Percentiles rank a stretch among this genome's conserved stretches.
phyloP scores from a whole-genome alignment of 1,140 invertebrate species.

The Penaeus japonicus region DNA sequence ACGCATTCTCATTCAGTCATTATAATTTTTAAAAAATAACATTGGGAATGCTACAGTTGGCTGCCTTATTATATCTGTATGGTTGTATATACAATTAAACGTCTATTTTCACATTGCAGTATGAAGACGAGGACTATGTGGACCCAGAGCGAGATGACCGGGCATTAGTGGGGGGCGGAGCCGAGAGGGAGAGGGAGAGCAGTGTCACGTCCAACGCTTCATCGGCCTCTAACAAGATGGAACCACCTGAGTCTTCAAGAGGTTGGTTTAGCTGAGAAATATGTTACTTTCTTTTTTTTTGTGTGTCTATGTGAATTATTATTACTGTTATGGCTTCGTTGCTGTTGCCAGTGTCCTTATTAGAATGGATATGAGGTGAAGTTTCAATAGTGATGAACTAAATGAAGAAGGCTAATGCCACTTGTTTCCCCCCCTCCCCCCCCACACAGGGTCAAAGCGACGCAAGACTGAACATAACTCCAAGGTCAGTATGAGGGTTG shows the following conservation, averaged over 20 bases:
- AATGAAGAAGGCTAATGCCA: too few species aligned
- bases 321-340: too few species aligned
- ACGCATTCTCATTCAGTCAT: too few species aligned
- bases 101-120: neutral
- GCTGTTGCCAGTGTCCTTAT: too few species aligned
- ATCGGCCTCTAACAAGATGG: constrained; percentile 61
- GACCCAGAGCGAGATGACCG: constrained; percentile 31
- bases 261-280: neutral
- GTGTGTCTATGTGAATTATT: too few species aligned
- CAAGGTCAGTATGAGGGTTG: constrained; percentile 4
- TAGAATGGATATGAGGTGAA: too few species aligned
- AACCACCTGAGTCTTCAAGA: constrained; percentile 58
- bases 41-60: too few species aligned
- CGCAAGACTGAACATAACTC: neutral
- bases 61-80: too few species aligned
- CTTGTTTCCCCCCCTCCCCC: neutral
- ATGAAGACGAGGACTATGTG: constrained; percentile 37
- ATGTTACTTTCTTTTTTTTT: too few species aligned
- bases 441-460: neutral
- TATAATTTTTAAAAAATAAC: too few species aligned
- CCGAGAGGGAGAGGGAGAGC: constrained; percentile 62
- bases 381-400: too few species aligned
- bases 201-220: constrained; percentile 60
- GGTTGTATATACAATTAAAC: too few species aligned
- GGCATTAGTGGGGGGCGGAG: constrained; percentile 58